These are phyloP conservation scores for Falco novaeseelandiae DNA, from an alignment of 2,797 vertebrate species.

Conservation along the genomic window DNA sequence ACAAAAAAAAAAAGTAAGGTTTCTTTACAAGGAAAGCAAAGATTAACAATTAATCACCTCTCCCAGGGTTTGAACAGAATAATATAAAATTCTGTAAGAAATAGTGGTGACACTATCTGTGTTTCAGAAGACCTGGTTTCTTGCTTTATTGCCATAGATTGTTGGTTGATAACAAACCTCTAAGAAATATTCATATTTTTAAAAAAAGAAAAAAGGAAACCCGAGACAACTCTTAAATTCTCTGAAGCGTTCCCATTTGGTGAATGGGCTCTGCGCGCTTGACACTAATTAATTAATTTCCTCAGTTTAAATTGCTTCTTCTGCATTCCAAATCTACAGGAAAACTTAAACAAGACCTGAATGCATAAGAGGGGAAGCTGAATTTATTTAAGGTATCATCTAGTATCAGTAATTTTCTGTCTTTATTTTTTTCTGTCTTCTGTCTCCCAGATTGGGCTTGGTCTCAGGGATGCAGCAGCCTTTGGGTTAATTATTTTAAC, in stretches of 20 bases:
- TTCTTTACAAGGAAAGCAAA: neutral
- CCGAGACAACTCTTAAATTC: neutral
- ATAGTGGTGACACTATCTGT: neutral
- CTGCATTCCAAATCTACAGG: neutral
- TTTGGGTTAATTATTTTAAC: neutral
- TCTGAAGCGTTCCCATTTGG: neutral
- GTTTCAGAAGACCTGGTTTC: neutral
- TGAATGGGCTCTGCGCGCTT: neutral
- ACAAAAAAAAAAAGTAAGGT: neutral
- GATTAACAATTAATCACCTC: neutral
- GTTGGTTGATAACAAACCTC: neutral
- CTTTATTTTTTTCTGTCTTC: neutral
- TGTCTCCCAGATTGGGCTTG: neutral
- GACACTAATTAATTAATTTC: conserved; percentile 61
- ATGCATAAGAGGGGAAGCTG: neutral
- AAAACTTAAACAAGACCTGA: conserved; percentile 3
- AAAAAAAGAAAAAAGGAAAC: neutral
- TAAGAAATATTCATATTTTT: neutral
- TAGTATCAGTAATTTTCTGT: neutral
- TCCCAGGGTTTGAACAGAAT: neutral
- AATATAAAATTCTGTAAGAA: neutral
- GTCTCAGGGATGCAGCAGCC: neutral
- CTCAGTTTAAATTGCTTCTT: conserved; percentile 37
- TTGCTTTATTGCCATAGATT: neutral
- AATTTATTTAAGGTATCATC: neutral